Evolutionary conservation across 2,888 invertebrate species (phyloP), one percentile per base, ranked within the genome.

Genomic region (Volucella zonaria): DNA sequence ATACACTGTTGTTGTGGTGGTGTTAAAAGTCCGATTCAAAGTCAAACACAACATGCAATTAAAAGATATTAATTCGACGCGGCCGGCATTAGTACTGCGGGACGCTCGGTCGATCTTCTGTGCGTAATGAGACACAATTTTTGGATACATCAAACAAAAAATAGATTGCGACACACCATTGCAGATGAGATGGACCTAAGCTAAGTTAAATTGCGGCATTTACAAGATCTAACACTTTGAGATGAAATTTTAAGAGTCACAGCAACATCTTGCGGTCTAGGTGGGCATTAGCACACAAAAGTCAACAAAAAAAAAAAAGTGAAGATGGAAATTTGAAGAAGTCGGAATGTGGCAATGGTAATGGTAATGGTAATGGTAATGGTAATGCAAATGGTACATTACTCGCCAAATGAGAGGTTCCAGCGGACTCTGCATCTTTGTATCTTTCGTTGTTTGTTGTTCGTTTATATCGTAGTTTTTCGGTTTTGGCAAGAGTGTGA

Each of bases 31-130:
- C 64, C 8, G 62, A 64, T 66, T 42, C 68, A 79, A 79, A 82
- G 74, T 3, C 47, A 66, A 64, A 68, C 62, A 42, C 79, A 83
- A 83, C 79, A 79, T 64, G n/a, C 18, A 83, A 79, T 83, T 79
- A 79, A 79, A 31, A 83, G 12, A 47, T 75, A 83, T 79, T 83
- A 79, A 79, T 58, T 59, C 58, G 45, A 42, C 38, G 52, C 31
- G 6, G 31, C 6, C 31, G 31, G 31, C 23, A 23, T 23, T 67
- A 51, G 51, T 59, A 49, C 47, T 9, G n/a, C 8, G 10, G 12
- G 15, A 43, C 43, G 51, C 2, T 14, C 8, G 14, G 23, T 51
- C 18, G 18, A 18, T 6, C 1, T 10, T 23, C 45, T 66, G 18
- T 61, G 49, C 71, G 66, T 49, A 75, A 59, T 66, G 66, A 66